Conservation (phyloP, 30 jellyfish, hydroid and myxozoan genomes). For the Cassiopea xamachana region DNA sequence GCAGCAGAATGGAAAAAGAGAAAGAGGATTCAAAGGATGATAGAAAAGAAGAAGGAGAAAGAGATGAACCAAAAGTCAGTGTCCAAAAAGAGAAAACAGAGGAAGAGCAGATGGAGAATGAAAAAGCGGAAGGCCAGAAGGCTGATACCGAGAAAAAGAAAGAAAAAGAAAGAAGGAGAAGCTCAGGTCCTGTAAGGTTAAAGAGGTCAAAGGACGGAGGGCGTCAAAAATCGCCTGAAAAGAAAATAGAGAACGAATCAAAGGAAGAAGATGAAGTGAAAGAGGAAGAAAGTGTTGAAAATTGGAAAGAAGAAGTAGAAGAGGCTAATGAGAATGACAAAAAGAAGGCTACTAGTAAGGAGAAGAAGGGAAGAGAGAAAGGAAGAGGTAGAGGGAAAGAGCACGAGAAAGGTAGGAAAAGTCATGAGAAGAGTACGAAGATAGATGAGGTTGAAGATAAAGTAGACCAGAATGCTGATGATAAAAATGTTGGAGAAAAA, state of each 20-base stretch:
- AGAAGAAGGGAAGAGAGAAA: constrained; percentile 26
- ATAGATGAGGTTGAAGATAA: constrained; percentile 25
- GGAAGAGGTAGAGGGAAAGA: constrained; percentile 8
- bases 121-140: background rate
- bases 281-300: constrained; percentile 42
- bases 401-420: constrained; percentile 10
- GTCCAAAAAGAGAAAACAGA: background rate
- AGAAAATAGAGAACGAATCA: constrained; percentile 11
- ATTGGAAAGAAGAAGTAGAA: constrained; percentile 45
- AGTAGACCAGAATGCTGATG: constrained; percentile 4
- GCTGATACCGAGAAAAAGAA: background rate
- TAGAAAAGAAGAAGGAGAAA: constrained; percentile 1
- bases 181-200: constrained; percentile 69
- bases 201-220: constrained; percentile 52
- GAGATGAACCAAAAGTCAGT: background rate
- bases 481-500: constrained; percentile 2
- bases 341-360: constrained; percentile 44
- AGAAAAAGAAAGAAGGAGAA: constrained; percentile 24
- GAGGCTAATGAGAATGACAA: constrained; percentile 44
- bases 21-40: constrained; percentile 10
- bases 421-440: constrained; percentile 22
- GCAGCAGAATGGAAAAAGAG: background rate
- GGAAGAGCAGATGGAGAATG: constrained; percentile 4
- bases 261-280: constrained; percentile 28
- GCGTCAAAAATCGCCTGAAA: constrained; percentile 50